Conservation (phyloP, 2,113 vertebrate species). For the Ifrita kowaldi region DNA sequence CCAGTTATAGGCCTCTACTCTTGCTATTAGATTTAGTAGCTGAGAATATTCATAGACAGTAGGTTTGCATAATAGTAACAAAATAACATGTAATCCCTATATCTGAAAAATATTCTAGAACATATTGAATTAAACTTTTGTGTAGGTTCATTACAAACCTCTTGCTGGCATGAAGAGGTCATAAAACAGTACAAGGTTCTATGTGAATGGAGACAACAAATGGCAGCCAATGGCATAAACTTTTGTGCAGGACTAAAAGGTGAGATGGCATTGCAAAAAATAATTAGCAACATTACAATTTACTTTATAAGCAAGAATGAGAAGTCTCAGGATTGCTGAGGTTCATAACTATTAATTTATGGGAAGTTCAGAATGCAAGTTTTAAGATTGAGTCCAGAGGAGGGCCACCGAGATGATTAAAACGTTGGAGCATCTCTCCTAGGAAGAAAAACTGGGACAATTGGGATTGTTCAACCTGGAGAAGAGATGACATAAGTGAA, state of each 20-base stretch:
- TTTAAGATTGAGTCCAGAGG: not conserved
- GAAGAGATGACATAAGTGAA: not conserved
- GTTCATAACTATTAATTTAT: not conserved
- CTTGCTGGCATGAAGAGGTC: not conserved
- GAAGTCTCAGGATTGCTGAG: not conserved
- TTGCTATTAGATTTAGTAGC: not conserved
- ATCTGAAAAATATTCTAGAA: not conserved
- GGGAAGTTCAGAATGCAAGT: not conserved
- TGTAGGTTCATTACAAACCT: not conserved
- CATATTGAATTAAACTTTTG: not conserved
- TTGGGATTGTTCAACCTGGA: not conserved
- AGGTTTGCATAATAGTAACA: not conserved
- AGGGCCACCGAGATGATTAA: not conserved
- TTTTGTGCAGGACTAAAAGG: not conserved
- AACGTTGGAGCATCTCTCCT: not conserved
- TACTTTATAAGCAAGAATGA: not conserved
- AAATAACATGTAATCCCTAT: not conserved
- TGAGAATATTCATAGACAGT: not conserved
- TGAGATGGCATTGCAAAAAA: not conserved
- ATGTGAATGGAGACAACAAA: not conserved
- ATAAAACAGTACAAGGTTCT: not conserved
- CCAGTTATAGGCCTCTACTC: not conserved
- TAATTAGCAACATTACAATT: not conserved
- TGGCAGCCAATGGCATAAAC: not conserved
- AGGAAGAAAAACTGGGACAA: not conserved